phyloP scores from a whole-genome alignment of 1,140 invertebrate genomes.

The Delia radicum region DNA sequence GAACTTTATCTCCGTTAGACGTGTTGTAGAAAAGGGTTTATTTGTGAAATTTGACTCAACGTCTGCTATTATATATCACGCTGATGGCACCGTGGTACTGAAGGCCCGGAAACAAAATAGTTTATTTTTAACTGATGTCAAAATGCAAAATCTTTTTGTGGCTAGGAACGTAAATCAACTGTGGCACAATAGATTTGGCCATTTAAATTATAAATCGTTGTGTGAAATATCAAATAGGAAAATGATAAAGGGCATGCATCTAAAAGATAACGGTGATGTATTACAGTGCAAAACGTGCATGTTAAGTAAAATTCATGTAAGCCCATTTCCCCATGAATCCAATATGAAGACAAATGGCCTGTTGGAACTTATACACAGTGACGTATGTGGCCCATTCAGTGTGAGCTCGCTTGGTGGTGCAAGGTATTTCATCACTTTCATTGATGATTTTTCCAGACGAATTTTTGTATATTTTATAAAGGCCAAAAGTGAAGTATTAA shows the following conservation, averaged over 20 bases:
- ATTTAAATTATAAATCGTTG: constrained; percentile 38
- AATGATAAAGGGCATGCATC: constrained; percentile 29
- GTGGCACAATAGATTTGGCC: constrained; percentile 39
- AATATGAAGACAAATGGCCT: not conserved
- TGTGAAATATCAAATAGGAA: constrained; percentile 33
- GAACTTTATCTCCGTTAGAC: constrained; percentile 32
- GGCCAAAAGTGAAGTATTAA: constrained; percentile 49
- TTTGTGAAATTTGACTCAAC: not conserved
- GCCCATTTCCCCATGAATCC: constrained; percentile 31
- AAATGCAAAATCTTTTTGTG: not conserved
- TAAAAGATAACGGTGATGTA: constrained; percentile 29
- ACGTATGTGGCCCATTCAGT: constrained; percentile 53
- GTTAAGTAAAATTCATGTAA: constrained; percentile 37
- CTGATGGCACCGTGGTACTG: not conserved
- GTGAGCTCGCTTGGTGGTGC: constrained; percentile 42
- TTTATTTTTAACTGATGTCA: not conserved
- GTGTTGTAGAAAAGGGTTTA: constrained; percentile 32
- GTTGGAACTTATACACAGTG: constrained; percentile 53
- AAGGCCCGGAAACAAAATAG: not conserved
- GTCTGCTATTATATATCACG: not conserved
- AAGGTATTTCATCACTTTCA: constrained; percentile 52
- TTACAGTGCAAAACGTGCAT: constrained; percentile 34
- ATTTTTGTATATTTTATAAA: constrained; percentile 54
- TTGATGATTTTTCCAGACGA: constrained; percentile 55
- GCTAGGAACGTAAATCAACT: not conserved